Evolutionary conservation across 1,140 invertebrate genomes (phyloP), one percentile per base, ranked within the genome.

Genomic region (Brachionus rotundiformis): DNA sequence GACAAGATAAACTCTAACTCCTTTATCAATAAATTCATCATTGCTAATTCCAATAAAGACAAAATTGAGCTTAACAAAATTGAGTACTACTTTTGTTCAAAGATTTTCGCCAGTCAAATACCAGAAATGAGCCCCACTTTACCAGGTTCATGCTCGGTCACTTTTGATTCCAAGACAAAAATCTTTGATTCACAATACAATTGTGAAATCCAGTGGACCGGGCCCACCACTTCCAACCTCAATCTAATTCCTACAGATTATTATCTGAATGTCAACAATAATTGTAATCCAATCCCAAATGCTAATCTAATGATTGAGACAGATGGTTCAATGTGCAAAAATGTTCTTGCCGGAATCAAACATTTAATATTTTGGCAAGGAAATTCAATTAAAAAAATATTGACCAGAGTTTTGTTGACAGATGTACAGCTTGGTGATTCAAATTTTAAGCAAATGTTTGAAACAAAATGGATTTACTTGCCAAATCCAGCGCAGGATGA

Each of bases 371-470:
- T 79, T 41, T 79, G 76, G 76, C n/a, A 39, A 8, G 76, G 47
- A 16, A 31, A 59, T 39, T 11, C 7, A 25, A 29, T 79, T 6
- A 54, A 41, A 39, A 79, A 63, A 63, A 79, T 59, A 31, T n/a
- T 79, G 7, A 63, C 76, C 10, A 23, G 76, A 23, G 31, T 79
- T 33, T 3, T 79, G 3, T 13, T 79, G 7, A 79, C 76, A 2
- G 19, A 79, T 13, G n/a, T 23, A 29, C 1, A 27, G 10, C 23
- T n/a, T 7, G 10, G 3, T 23, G 33, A 33, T 2, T 4, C 31
- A 33, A 79, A 49, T 27, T 77, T 79, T 33, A 79, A 79, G 36
- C 76, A 79, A 36, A 31, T 79, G 25, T 79, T 79, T 49, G 76
- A 79, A 41, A 36, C 54, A 39, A 54, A 63, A 79, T 79, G 76